Evolutionary conservation across 2,113 vertebrate genomes (phyloP), one percentile per base, ranked within the genome.

Genomic region (Trichomycterus rosablanca): DNA sequence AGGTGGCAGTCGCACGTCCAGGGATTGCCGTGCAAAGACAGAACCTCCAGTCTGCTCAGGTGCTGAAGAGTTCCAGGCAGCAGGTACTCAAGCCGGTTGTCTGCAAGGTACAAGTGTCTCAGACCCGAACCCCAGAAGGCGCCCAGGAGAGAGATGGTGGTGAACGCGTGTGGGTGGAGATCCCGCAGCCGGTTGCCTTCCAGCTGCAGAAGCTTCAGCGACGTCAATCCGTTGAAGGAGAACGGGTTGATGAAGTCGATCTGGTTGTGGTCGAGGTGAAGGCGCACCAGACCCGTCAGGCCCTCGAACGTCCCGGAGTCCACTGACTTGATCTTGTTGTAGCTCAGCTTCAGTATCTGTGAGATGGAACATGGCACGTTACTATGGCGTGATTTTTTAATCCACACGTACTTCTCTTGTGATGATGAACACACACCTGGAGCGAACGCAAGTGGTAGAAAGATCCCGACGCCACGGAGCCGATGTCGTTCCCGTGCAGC

Each of bases 1-100:
- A 89, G 77, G 1, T 84, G 76, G 60, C 88, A 89, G 71, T 89
- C 86, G 63, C 88, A 89, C n/a, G 59, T 74, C 88, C 87, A 89
- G 11, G 83, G 86, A 65, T 89, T 89, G 4, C 82, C 82, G 40
- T 89, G 82, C 1, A 89, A 73, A 14, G 81, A 76, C 24, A 89
- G 75, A 11, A 86, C 52, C 51, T 89, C 87, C 3, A 89, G 78
- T 20, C 66, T 79, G 14, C 48, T 69, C 20, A 84, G 73, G 5
- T 78, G 79, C 44, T 58, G 70, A 43, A 89, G 60, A 10, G 68
- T 70, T 16, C 64, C 48, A 0, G 79, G 75, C 39, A 80, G 74
- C 15, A 89, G 72, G 49, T 76, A 76, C 74, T 86, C 72, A 59
- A 89, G 45, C 35, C 74, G 68, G 66, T 89, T 89, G 59, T 88